Percentiles rank a stretch among this genome's conserved stretches.
Conservation (phyloP, 2,113 vertebrate genomes). For the Scatophagus argus region DNA sequence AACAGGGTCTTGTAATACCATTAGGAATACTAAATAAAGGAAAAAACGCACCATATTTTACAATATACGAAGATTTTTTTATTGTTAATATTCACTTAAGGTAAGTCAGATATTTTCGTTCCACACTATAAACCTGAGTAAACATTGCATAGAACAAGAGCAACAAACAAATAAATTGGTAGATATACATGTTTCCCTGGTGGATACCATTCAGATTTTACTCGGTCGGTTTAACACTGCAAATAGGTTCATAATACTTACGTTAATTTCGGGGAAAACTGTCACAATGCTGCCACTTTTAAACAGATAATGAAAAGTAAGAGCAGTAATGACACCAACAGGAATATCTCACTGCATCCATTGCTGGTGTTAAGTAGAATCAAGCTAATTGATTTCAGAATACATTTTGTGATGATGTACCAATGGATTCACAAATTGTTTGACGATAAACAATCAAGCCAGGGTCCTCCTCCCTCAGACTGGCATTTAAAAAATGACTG, state of each 20-base stretch:
- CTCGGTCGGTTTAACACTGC: not conserved
- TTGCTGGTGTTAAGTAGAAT: not conserved
- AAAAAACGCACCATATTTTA: not conserved
- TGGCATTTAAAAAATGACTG: not conserved
- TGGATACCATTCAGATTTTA: slow-evolving; percentile 3
- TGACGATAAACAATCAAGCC: not conserved
- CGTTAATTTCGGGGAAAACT: not conserved
- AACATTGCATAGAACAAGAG: slow-evolving; percentile 29
- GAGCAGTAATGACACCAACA: not conserved
- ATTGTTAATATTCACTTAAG: slow-evolving; percentile 6
- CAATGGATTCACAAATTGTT: slow-evolving; percentile 1
- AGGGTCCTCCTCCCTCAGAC: not conserved
- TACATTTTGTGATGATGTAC: not conserved
- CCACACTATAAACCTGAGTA: slow-evolving; percentile 32
- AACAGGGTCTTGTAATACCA: slow-evolving; percentile 38
- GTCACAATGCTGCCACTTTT: not conserved
- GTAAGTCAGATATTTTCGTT: not conserved
- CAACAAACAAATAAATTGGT: not conserved
- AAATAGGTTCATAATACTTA: not conserved
- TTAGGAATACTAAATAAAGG: not conserved
- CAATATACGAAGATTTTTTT: not conserved
- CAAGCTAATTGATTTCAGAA: not conserved
- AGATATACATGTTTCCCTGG: slow-evolving; percentile 2
- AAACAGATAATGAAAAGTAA: not conserved
- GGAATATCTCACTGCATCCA: not conserved